Conservation (phyloP, 1,140 invertebrate species). For the Onthophagus taurus region DNA sequence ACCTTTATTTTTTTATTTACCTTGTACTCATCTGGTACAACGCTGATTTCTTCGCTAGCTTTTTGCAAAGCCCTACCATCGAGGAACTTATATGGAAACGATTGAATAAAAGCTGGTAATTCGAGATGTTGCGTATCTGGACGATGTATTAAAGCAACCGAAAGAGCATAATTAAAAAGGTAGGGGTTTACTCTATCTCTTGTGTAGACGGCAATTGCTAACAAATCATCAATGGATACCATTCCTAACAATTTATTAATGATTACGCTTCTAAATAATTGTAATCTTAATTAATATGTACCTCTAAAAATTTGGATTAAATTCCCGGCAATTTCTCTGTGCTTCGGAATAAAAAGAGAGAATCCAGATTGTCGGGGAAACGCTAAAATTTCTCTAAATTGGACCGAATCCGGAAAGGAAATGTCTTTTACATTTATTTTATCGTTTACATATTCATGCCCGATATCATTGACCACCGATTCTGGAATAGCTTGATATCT, state of each 20-base stretch:
- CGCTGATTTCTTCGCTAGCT: conserved; percentile 54
- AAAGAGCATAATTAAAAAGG: conserved; percentile 64
- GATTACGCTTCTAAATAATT: too few species aligned
- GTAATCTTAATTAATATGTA: too few species aligned
- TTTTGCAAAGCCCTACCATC: conserved; percentile 55
- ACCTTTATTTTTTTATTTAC: conserved; percentile 35
- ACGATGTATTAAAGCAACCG: conserved; percentile 62
- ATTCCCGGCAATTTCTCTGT: conserved; percentile 54
- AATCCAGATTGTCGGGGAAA: conserved; percentile 59
- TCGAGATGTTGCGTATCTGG: conserved; percentile 58
- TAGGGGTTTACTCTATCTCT: conserved; percentile 62
- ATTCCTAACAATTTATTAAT: conserved; percentile 41
- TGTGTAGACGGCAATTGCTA: conserved; percentile 56
- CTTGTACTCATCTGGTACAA: conserved; percentile 49
- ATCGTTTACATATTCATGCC: conserved; percentile 40
- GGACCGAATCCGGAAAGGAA: conserved; percentile 57
- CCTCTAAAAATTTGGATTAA: conserved; percentile 66
- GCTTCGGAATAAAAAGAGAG: conserved; percentile 64
- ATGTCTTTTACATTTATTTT: conserved; percentile 56
- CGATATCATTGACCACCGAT: conserved; percentile 46
- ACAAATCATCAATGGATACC: conserved; percentile 55
- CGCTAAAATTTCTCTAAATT: conserved; percentile 52
- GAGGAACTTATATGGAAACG: conserved; percentile 67
- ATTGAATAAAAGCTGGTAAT: conserved; percentile 55
- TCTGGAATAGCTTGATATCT: conserved; percentile 48